Conservation (phyloP, 2,888 invertebrate species). For the Taenaris catops region DNA sequence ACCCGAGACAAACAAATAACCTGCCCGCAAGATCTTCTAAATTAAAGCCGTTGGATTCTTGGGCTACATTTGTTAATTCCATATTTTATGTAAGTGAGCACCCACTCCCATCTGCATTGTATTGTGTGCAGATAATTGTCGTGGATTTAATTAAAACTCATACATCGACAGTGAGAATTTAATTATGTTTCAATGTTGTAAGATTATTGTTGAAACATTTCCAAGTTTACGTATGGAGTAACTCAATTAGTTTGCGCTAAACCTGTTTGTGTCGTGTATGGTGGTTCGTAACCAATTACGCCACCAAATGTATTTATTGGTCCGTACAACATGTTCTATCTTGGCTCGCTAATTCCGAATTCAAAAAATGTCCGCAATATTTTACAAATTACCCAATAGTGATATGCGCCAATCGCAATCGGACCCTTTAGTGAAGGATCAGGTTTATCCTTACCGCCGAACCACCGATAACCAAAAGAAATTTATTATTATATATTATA, state of each 20-base stretch:
- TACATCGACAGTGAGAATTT: conserved; percentile 14
- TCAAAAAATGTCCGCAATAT: too few relatives aligned
- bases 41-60: conserved; percentile 75
- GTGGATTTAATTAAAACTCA: conserved; percentile 19
- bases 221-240: neutral
- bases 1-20: conserved; percentile 90
- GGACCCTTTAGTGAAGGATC: too few relatives aligned
- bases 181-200: conserved; percentile 18
- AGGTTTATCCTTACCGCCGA: too few relatives aligned
- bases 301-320: too few relatives aligned
- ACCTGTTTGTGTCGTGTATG: too few relatives aligned
- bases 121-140: conserved; percentile 18
- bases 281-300: too few relatives aligned
- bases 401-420: too few relatives aligned
- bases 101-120: conserved; percentile 13
- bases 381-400: too few relatives aligned
- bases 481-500: too few relatives aligned
- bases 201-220: conserved; percentile 8
- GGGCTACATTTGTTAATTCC: conserved; percentile 89
- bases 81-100: conserved; percentile 97
- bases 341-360: too few relatives aligned
- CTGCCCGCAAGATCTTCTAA: conserved; percentile 80
- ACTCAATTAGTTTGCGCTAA: conserved; percentile 1
- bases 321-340: too few relatives aligned
- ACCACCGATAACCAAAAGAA: too few relatives aligned